phyloP scores from a whole-genome alignment of 2,797 vertebrate species.

The Enteromius argenteus region DNA sequence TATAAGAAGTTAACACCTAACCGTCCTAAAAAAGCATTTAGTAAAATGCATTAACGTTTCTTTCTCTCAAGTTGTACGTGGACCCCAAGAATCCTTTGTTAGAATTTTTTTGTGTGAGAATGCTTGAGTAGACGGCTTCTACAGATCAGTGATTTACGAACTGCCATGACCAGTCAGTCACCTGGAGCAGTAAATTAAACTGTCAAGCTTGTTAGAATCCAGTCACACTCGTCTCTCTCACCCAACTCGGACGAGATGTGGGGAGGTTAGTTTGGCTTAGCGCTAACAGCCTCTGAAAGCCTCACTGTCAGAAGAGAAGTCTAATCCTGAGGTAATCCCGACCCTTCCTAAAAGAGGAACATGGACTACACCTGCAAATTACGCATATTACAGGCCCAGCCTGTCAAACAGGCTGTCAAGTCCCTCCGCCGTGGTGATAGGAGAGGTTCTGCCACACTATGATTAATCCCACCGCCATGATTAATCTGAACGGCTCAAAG shows the following conservation, averaged over 20 bases:
- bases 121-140: slow-evolving; percentile 19
- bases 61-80: neutral
- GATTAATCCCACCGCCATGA: slow-evolving; percentile 66
- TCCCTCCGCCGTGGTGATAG: slow-evolving; percentile 71
- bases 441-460: slow-evolving; percentile 67
- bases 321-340: slow-evolving; percentile 75
- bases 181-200: slow-evolving; percentile 50
- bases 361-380: slow-evolving; percentile 61
- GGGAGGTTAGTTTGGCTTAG: slow-evolving; percentile 52
- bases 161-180: slow-evolving; percentile 39
- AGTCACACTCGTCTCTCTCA: slow-evolving; percentile 49
- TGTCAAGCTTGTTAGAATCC: slow-evolving; percentile 52
- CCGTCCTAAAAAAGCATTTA: slow-evolving; percentile 1
- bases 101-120: slow-evolving; percentile 40
- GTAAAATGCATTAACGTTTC: neutral
- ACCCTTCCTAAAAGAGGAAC: slow-evolving; percentile 64
- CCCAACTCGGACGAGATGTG: slow-evolving; percentile 30
- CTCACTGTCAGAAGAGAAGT: slow-evolving; percentile 39
- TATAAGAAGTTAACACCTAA: neutral
- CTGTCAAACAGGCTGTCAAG: slow-evolving; percentile 41
- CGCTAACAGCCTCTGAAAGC: slow-evolving; percentile 38
- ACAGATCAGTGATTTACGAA: slow-evolving; percentile 44
- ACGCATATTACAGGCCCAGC: slow-evolving; percentile 46
- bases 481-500: slow-evolving; percentile 67
- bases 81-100: slow-evolving; percentile 6